These are phyloP conservation scores for Xyrichtys novacula DNA, from an alignment of 2,797 vertebrate species.

Conservation along the genomic window DNA sequence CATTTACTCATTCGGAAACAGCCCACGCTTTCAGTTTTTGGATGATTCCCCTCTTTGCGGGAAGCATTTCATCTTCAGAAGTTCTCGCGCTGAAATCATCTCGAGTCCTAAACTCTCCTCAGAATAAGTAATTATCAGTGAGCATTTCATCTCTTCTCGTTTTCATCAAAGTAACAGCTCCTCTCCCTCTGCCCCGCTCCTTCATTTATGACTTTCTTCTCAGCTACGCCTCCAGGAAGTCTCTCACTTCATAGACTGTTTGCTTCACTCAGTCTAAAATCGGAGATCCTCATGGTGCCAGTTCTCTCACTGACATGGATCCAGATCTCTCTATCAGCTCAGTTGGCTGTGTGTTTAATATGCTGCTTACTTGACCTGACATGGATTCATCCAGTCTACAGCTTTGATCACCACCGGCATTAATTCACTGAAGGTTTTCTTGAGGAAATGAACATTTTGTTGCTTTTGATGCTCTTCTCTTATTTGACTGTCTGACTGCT, in stretches of 20 bases:
- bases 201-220: slow-evolving; percentile 49
- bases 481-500: too few relatives aligned
- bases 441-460: too few relatives aligned
- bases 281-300: not conserved
- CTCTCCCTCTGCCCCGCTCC: slow-evolving; percentile 30
- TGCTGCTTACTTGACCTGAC: too few relatives aligned
- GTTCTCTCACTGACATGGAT: not conserved
- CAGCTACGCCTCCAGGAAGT: slow-evolving; percentile 42
- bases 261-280: slow-evolving; percentile 30
- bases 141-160: slow-evolving; percentile 30
- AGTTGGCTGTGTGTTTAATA: too few relatives aligned
- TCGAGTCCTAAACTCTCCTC: not conserved
- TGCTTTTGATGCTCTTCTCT: too few relatives aligned
- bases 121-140: not conserved
- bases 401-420: too few relatives aligned
- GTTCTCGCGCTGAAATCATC: not conserved
- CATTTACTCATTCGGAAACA: not conserved
- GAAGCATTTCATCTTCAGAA: not conserved
- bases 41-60: not conserved
- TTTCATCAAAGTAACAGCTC: slow-evolving; percentile 56
- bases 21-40: not conserved
- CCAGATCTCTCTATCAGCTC: not conserved
- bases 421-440: too few relatives aligned
- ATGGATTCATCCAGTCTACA: too few relatives aligned
- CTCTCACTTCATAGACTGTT: slow-evolving; percentile 34